Evolutionary conservation across 1,140 invertebrate species (phyloP).

Genomic region (Metaphire vulgaris): DNA sequence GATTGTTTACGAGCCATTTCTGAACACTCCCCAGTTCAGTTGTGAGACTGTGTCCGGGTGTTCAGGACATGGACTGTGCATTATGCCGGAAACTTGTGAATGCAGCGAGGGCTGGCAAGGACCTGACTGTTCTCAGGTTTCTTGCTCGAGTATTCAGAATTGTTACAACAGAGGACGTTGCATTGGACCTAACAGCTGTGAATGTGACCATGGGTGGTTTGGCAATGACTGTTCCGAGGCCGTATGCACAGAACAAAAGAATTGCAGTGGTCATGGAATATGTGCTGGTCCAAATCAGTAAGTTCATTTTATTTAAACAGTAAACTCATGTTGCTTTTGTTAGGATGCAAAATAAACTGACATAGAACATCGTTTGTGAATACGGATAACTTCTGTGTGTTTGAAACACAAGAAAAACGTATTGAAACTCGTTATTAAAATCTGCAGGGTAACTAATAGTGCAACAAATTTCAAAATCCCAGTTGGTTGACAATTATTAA

Average conservation of each 20-base stretch:
- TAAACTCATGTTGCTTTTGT: too few species aligned
- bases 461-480: too few species aligned
- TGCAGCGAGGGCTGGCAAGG: slow-evolving; percentile 24
- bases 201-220: slow-evolving; percentile 20
- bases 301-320: too few species aligned
- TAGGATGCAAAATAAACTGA: too few species aligned
- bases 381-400: too few species aligned
- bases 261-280: slow-evolving; percentile 32
- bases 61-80: slow-evolving; percentile 21
- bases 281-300: slow-evolving; percentile 31
- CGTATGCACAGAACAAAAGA: slow-evolving; percentile 24
- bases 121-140: slow-evolving; percentile 5
- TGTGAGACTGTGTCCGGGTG: slow-evolving; percentile 12
- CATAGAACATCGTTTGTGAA: too few species aligned
- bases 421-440: too few species aligned
- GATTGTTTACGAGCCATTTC: slow-evolving; percentile 14
- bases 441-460: too few species aligned
- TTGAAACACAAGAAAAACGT: too few species aligned
- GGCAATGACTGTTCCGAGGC: slow-evolving; percentile 17
- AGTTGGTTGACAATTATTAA: too few species aligned
- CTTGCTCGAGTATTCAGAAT: slow-evolving; percentile 16
- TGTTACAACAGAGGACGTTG: slow-evolving; percentile 19
- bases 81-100: slow-evolving; percentile 15
- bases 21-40: not conserved
- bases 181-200: slow-evolving; percentile 25